phyloP scores from a whole-genome alignment of 2,888 invertebrate genomes.

The Eulithis prunata region DNA sequence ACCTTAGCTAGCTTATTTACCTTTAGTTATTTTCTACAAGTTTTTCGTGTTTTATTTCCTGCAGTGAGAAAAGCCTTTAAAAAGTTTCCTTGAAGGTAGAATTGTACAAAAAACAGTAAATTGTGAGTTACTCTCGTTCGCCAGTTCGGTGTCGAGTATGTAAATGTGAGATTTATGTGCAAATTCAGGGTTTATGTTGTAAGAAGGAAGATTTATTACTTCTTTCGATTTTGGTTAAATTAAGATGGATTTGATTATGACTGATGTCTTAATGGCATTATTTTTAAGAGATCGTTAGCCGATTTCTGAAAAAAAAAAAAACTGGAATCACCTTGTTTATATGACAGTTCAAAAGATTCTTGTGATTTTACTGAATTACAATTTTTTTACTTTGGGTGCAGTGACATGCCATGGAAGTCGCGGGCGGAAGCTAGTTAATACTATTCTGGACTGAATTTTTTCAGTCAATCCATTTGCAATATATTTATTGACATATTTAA shows the following conservation, averaged over 20 bases:
- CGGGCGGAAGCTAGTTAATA: too few relatives aligned
- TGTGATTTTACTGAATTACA: too few relatives aligned
- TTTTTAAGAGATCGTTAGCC: background rate
- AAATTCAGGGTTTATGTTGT: slow-evolving; percentile 15
- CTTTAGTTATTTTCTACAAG: background rate
- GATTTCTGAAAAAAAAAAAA: background rate
- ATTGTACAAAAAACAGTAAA: slow-evolving; percentile 15
- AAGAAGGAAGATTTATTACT: slow-evolving; percentile 22
- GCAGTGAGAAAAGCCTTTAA: background rate
- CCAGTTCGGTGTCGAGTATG: slow-evolving; percentile 12
- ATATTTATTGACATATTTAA: too few relatives aligned
- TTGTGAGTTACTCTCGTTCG: slow-evolving; percentile 9
- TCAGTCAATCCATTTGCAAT: too few relatives aligned
- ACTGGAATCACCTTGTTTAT: too few relatives aligned
- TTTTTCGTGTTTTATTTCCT: background rate
- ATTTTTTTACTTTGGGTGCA: too few relatives aligned
- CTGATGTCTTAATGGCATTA: background rate
- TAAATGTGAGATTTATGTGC: slow-evolving; percentile 30
- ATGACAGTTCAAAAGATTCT: too few relatives aligned
- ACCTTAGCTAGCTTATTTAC: too few relatives aligned
- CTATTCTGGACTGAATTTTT: too few relatives aligned
- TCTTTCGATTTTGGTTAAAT: slow-evolving; percentile 10
- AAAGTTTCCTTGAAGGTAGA: slow-evolving; percentile 11
- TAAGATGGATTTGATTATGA: slow-evolving; percentile 18
- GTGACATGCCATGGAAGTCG: too few relatives aligned